Evolutionary conservation across 2,888 invertebrate species (phyloP), one percentile per base, ranked within the genome.

Genomic region (Eulithis testata): DNA sequence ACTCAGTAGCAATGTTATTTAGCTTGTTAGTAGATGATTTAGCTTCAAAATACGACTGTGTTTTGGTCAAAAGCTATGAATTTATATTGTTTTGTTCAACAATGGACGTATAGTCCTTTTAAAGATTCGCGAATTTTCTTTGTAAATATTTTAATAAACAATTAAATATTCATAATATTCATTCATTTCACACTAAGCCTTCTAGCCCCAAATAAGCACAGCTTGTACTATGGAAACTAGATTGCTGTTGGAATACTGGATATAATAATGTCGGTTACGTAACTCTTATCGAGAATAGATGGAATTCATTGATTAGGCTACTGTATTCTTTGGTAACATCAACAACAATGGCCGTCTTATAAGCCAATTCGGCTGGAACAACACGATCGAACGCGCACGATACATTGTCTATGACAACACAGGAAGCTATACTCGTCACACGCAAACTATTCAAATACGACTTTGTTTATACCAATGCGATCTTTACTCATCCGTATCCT

Each of bases 301-400:
- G 63, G 51, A 69, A 67, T 68, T 80, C 79, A 79, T 75, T 77
- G 80, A 80, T 82, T 76, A 76, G 70, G 71, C 71, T 69, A 69
- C 65, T 62, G 73, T 68, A 40, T 40, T 40, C 40, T 40, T 40
- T 40, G 8, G 40, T 40, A 69, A 60, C 68, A 73, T 71, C 72
- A 72, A 70, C 68, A 79, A 73, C 79, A 78, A 75, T 75, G 73
- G 76, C 78, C 77, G 78, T 78, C 79, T 87, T 89, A 88, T 88
- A 87, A 84, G 84, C 80, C 80, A 81, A 72, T 73, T 63, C 47
- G 55, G n/a, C 36, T 57, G 69, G 70, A 68, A 70, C 76, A 78
- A 76, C 78, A 79, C 80, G 79, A 76, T 76, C 74, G 76, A 79
- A 72, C 75, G 77, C 72, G 72, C 77, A 74, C 70, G 70, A 68